Base-by-base conservation (phyloP, 2,888 invertebrate species). In the Amiota mariae region DNA sequence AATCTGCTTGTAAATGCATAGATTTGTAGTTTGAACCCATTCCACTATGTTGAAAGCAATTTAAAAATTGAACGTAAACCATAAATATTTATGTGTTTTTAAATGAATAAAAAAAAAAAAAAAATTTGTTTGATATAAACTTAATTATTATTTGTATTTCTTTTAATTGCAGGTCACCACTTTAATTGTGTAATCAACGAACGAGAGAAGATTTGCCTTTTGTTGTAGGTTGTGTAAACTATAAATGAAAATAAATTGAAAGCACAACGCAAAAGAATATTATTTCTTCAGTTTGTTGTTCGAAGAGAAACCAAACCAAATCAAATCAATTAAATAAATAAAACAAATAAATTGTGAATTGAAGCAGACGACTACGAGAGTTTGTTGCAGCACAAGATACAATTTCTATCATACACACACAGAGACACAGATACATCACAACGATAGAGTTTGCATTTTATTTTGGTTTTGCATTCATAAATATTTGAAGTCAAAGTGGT, bases 151-250 rank as follows among this genome's bases (percentile, higher is more conserved):
- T 12, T 11, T 67, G 56, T 47, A 66, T 66, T 57, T 46, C 73
- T 68, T 36, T 47, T 72, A 47, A 75, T 76, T 79, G 71, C 79
- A 79, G 79, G 71, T 73, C 75, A 36, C 36, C 36, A 79, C 75
- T 75, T 75, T 66, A 75, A 73, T 75, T 68, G 54, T 54, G 24
- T 68, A 68, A 54, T 54, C 51, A 49, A 68, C 51, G 51, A 68
- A 18, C 11, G 24, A 24, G 13, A 49, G 20, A 51, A 10, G 56
- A 48, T 54, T 36, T 36, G 36, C 8, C 6, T 36, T 36, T 6
- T 36, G 36, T 36, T 36, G 36, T 36, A 1, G 36, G 36, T 36
- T 36, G 36, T 36, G 36, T 6, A 36, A 36, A 36, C 36, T 4
- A 36, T 13, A 36, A 63, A 63, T 61, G 8, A 13, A 63, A 63